Evolutionary conservation across 2,888 invertebrate genomes (phyloP).

Genomic region (Drosophila picticornis): DNA sequence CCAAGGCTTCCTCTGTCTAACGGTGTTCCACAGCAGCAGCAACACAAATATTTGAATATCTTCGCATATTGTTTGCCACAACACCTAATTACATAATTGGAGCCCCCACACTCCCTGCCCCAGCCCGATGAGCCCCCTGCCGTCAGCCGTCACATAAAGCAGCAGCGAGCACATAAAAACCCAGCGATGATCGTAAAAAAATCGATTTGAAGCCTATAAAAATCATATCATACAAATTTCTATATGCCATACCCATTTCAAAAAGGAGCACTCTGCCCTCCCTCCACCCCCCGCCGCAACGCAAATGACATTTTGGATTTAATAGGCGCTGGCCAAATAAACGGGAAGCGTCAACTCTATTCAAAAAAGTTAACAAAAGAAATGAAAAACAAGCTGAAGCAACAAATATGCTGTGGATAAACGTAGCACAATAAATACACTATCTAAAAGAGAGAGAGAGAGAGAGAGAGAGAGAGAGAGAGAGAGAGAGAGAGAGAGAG

Average conservation of each 20-base stretch:
- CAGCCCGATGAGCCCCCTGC: slow-evolving; percentile 19
- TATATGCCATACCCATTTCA: slow-evolving; percentile 65
- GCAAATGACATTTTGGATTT: slow-evolving; percentile 20
- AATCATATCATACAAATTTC: slow-evolving; percentile 80
- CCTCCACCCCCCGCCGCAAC: too few relatives aligned
- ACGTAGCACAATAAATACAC: slow-evolving; percentile 2
- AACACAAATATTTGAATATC: slow-evolving; percentile 41
- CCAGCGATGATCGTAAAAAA: slow-evolving; percentile 74
- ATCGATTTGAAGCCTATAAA: slow-evolving; percentile 81
- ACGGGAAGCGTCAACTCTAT: slow-evolving; percentile 40
- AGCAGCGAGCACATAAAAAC: slow-evolving; percentile 70
- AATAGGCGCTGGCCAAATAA: neutral
- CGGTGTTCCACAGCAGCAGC: slow-evolving; percentile 10
- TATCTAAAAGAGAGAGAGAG: neutral
- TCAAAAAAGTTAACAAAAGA: slow-evolving; percentile 38
- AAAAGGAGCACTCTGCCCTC: too few relatives aligned
- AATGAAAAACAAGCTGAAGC: slow-evolving; percentile 13
- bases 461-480: neutral
- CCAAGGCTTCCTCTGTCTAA: slow-evolving; percentile 26
- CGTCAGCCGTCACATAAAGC: slow-evolving; percentile 72
- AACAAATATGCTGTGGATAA: neutral
- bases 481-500: neutral
- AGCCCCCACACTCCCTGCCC: neutral
- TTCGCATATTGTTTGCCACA: slow-evolving; percentile 56
- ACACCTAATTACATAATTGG: slow-evolving; percentile 79